Conservation (phyloP, 2,888 invertebrate genomes). For the Idaea biselata region DNA sequence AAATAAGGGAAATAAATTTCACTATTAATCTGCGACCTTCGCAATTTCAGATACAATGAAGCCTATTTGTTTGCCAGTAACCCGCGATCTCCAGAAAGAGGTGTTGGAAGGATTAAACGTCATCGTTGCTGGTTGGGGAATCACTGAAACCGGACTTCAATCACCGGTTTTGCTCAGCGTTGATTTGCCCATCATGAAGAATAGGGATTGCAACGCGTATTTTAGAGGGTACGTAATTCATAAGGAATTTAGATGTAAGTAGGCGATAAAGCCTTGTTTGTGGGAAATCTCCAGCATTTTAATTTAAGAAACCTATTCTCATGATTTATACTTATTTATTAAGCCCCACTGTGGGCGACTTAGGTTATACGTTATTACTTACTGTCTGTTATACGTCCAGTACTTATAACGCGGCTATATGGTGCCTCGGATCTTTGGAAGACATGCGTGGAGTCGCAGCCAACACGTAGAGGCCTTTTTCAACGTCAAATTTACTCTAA, state of each 20-base stretch:
- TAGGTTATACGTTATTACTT: too few species aligned
- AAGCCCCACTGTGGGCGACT: too few species aligned
- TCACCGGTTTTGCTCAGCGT: slow-evolving; percentile 70
- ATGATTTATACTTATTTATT: too few species aligned
- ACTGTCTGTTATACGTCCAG: too few species aligned
- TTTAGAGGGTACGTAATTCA: slow-evolving; percentile 46
- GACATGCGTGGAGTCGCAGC: too few species aligned
- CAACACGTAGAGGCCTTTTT: too few species aligned
- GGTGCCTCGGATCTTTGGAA: too few species aligned
- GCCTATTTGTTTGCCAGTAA: slow-evolving; percentile 76
- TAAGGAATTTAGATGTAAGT: neutral
- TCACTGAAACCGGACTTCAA: slow-evolving; percentile 67
- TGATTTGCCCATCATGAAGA: slow-evolving; percentile 52
- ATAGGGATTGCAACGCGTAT: slow-evolving; percentile 42
- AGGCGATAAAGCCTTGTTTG: too few species aligned
- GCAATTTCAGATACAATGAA: slow-evolving; percentile 58
- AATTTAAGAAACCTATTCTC: neutral
- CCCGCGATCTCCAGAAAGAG: slow-evolving; percentile 43
- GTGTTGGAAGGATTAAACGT: slow-evolving; percentile 46
- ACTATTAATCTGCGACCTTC: neutral
- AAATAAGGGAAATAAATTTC: too few species aligned
- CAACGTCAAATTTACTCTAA: too few species aligned
- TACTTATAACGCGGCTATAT: too few species aligned
- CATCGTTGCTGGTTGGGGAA: slow-evolving; percentile 81
- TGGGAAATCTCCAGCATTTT: neutral